Conservation (phyloP, 2,113 vertebrate genomes). For the Pterocles burchelli region DNA sequence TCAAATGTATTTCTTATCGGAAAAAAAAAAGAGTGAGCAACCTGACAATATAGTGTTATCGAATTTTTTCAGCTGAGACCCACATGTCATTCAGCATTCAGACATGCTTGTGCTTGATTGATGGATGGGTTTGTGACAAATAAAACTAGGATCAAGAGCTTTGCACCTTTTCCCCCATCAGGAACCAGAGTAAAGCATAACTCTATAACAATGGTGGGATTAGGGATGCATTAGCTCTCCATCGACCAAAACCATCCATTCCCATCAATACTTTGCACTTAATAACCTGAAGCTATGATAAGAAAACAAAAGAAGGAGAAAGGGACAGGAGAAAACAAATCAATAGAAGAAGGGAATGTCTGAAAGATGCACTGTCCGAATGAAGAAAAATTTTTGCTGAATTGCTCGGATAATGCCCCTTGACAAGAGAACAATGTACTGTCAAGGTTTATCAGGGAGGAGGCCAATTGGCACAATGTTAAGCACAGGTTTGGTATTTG, state of each 20-base stretch:
- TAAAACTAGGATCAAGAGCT: conserved; percentile 97
- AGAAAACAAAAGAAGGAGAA: conserved; percentile 96
- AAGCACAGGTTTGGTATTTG: conserved; percentile 69
- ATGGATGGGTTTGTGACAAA: conserved; percentile 98
- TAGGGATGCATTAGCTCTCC: conserved; percentile 99
- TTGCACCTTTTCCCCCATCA: conserved; percentile 88
- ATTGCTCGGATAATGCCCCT: conserved; percentile 79
- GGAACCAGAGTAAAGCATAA: conserved; percentile 91
- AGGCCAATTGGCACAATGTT: conserved; percentile 62
- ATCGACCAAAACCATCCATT: conserved; percentile 90
- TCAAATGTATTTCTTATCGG: conserved; percentile 99
- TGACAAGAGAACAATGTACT: conserved; percentile 80
- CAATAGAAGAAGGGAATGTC: conserved; percentile 86
- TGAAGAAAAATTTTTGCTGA: conserved; percentile 78
- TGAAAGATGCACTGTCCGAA: conserved; percentile 81
- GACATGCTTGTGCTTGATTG: conserved; percentile 89
- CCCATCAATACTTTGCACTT: conserved; percentile 98
- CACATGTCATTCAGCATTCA: conserved; percentile 93
- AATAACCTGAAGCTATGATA: conserved; percentile 99
- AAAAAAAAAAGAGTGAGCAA: conserved; percentile 79
- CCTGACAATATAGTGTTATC: conserved; percentile 98
- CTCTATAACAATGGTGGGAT: conserved; percentile 96
- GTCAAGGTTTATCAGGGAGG: conserved; percentile 73
- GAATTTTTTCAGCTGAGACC: conserved; percentile 98
- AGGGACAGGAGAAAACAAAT: conserved; percentile 91